Evolutionary conservation across 2,888 invertebrate genomes (phyloP).

Genomic region (Drosophila kambysellisi): DNA sequence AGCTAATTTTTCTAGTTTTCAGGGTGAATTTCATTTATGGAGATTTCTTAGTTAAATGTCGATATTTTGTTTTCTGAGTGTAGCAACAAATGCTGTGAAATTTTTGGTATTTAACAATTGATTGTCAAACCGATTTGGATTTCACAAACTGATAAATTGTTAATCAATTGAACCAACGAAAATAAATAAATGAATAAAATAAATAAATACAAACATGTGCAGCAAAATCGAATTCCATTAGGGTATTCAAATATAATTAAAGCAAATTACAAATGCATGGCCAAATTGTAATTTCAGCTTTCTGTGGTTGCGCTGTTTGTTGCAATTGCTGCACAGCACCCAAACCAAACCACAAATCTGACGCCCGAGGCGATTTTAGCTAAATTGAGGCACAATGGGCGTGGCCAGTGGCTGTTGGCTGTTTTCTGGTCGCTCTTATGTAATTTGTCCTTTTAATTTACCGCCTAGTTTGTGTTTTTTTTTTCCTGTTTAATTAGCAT

Average conservation of each 20-base stretch:
- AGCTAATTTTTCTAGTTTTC: neutral
- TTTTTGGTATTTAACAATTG: neutral
- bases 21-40: neutral
- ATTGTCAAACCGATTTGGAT: neutral
- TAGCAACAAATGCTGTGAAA: neutral
- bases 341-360: conserved; percentile 5
- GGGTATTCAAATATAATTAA: conserved; percentile 52
- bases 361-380: conserved; percentile 6
- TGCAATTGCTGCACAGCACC: neutral
- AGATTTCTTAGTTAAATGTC: neutral
- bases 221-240: conserved; percentile 55
- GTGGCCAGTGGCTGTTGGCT: conserved; percentile 7
- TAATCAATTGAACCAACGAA: conserved; percentile 40
- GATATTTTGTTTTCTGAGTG: neutral
- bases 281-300: conserved; percentile 49
- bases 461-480: conserved; percentile 47
- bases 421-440: conserved; percentile 37
- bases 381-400: conserved; percentile 2
- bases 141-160: conserved; percentile 29
- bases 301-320: conserved; percentile 43
- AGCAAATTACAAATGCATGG: conserved; percentile 49
- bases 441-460: conserved; percentile 70
- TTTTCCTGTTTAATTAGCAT: conserved; percentile 67
- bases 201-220: conserved; percentile 18
- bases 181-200: conserved; percentile 14